Evolutionary conservation across 2,888 invertebrate genomes (phyloP), one percentile per base, ranked within the genome.

Genomic region (Laothoe populi): DNA sequence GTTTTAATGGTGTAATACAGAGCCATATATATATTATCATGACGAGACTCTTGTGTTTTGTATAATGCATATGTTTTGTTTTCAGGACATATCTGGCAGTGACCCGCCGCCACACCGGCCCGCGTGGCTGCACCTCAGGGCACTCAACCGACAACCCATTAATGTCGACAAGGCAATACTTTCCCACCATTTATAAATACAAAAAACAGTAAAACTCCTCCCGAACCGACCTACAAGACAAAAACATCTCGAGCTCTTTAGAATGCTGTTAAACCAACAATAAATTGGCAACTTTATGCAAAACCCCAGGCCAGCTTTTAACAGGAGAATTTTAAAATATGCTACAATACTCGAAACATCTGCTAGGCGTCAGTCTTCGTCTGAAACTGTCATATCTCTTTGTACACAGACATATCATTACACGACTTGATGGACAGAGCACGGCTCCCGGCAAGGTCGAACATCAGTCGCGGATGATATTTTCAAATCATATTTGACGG

Each of bases 61-160:
- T n/a, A 4, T 13, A n/a, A 24, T 48, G 48, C 11, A 7, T 7
- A 35, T 35, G 53, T 21, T 64, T 42, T 70, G 68, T 60, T 84
- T 84, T 53, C 82, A 92, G 92, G 84, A 79, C 68, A 70, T 92
- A 1, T 73, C 75, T 1, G 85, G 69, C 4, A 70, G 66, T 1
- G 92, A 92, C 66, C 91, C 92, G n/a, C 78, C 82, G 10, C 63
- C 73, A 0, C 81, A 87, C 66, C 82, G 92, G 0, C 91, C 91
- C 0, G 74, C 64, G 0, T 66, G 87, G 67, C 73, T 92, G 48
- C 81, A 89, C 70, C 74, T 92, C 44, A 82, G 75, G 61, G 73
- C 82, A n/a, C 72, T 87, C 1, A 78, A 74, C n/a, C 83, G 83
- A 42, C 78, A 78, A 1, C 65, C 70, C 24, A 88, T 92, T 42